Percentiles rank a stretch among this genome's conserved stretches.
Evolutionary conservation across 2,113 vertebrate species (phyloP).

Genomic region (Apteryx mantelli): DNA sequence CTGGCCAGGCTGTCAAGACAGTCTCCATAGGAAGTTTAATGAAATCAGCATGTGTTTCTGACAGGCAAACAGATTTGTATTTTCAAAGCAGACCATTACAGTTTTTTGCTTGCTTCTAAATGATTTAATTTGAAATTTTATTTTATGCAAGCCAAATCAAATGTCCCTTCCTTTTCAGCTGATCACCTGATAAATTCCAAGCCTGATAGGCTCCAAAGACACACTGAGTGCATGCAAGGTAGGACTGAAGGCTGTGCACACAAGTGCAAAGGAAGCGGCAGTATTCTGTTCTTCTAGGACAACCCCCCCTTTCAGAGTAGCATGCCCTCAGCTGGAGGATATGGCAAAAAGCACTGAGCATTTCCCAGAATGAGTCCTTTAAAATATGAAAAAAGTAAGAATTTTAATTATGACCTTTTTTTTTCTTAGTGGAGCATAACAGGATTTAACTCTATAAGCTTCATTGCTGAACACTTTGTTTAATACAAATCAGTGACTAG

Average conservation of each 20-base stretch:
- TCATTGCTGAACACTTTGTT: not conserved
- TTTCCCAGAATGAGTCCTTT: not conserved
- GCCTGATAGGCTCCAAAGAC: not conserved
- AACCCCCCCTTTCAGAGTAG: not conserved
- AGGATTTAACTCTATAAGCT: not conserved
- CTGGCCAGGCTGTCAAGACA: not conserved
- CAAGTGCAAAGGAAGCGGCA: not conserved
- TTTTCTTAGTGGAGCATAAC: not conserved
- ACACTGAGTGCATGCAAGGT: not conserved
- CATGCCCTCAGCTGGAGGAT: not conserved
- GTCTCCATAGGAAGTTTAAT: not conserved
- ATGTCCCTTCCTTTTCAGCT: fast-evolving
- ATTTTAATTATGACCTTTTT: not conserved
- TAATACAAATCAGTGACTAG: not conserved
- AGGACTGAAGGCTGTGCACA: not conserved
- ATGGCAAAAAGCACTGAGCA: not conserved
- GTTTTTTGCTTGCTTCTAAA: not conserved
- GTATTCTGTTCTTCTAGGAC: not conserved
- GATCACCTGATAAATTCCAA: not conserved
- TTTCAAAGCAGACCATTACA: not conserved
- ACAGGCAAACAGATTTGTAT: not conserved
- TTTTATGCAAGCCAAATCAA: not conserved
- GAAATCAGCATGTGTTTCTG: not conserved
- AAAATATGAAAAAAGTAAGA: not conserved
- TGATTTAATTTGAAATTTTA: not conserved